Evolutionary conservation across 2,797 vertebrate species (phyloP).

Genomic region (Linurgus olivaceus): DNA sequence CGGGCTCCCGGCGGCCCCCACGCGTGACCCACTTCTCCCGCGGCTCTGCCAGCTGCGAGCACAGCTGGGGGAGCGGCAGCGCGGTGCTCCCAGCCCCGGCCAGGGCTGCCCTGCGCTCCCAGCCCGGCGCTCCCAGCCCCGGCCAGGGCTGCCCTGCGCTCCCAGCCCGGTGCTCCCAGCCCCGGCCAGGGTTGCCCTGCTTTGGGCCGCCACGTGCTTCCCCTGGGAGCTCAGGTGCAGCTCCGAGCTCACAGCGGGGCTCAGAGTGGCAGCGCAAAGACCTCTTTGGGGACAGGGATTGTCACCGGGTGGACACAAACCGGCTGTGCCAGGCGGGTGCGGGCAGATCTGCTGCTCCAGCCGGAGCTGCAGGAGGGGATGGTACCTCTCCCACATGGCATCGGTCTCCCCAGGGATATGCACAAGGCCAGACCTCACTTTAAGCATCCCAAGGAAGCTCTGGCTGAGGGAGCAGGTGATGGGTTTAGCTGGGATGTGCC

Average conservation of each 20-base stretch:
- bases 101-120: no score
- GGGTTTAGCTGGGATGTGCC: neutral
- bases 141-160: no score
- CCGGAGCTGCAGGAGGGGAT: neutral
- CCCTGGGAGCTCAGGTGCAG: neutral
- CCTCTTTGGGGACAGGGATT: neutral
- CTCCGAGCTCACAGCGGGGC: fast-evolving
- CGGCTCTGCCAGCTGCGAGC: slow-evolving; percentile 3
- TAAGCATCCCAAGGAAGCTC: neutral
- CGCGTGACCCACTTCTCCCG: slow-evolving; percentile 62
- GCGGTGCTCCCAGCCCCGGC: neutral
- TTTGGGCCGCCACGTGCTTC: neutral
- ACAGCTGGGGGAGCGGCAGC: neutral
- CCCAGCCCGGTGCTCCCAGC: neutral
- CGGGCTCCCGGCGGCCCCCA: slow-evolving; percentile 32
- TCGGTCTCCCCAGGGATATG: fast-evolving
- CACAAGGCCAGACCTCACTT: neutral
- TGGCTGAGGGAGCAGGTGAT: neutral
- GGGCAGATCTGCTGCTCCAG: neutral
- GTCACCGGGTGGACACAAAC: neutral
- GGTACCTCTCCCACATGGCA: neutral
- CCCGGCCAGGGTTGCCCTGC: neutral
- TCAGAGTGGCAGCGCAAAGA: fast-evolving
- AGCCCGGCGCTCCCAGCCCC: no score
- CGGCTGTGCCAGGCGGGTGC: fast-evolving